phyloP scores from a whole-genome alignment of 2,888 invertebrate species.

The Erebia palarica region DNA sequence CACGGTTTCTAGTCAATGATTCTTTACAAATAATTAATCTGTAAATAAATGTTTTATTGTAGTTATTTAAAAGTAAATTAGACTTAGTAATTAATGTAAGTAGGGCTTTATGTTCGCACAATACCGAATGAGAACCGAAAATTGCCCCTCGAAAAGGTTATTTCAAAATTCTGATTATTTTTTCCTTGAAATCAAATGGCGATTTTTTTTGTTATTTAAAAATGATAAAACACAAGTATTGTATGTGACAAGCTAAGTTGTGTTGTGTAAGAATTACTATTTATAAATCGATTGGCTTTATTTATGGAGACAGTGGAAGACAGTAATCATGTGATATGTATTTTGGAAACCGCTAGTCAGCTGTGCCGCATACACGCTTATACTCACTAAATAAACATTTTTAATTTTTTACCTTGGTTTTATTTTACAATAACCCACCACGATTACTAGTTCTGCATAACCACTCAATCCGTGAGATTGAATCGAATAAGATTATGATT shows the following conservation, averaged over 20 bases:
- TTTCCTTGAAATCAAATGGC: conserved; percentile 28
- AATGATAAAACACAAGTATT: conserved; percentile 24
- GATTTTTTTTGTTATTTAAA: conserved; percentile 9
- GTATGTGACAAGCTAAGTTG: conserved; percentile 22
- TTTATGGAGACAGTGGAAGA: conserved; percentile 38
- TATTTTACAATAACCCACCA: conserved; percentile 34
- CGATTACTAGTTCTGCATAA: not conserved
- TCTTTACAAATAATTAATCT: conserved; percentile 57
- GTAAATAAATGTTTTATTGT: conserved; percentile 55
- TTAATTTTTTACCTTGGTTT: conserved; percentile 54
- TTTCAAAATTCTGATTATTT: conserved; percentile 34
- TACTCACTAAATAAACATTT: conserved; percentile 76
- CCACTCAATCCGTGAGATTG: too few species aligned
- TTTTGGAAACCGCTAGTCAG: conserved; percentile 77
- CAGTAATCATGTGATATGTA: conserved; percentile 74
- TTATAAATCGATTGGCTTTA: conserved; percentile 29
- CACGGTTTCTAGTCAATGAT: conserved; percentile 78
- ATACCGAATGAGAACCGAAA: conserved; percentile 44
- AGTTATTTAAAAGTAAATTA: conserved; percentile 63
- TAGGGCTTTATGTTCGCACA: conserved; percentile 72
- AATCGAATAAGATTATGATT: too few species aligned
- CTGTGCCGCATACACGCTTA: conserved; percentile 80
- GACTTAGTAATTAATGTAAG: conserved; percentile 52
- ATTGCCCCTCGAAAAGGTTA: conserved; percentile 6
- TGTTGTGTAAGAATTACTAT: conserved; percentile 14